These are phyloP conservation scores for Zhengitettix transpicula DNA, from an alignment of 2,888 invertebrate genomes.

Conservation along the genomic window DNA sequence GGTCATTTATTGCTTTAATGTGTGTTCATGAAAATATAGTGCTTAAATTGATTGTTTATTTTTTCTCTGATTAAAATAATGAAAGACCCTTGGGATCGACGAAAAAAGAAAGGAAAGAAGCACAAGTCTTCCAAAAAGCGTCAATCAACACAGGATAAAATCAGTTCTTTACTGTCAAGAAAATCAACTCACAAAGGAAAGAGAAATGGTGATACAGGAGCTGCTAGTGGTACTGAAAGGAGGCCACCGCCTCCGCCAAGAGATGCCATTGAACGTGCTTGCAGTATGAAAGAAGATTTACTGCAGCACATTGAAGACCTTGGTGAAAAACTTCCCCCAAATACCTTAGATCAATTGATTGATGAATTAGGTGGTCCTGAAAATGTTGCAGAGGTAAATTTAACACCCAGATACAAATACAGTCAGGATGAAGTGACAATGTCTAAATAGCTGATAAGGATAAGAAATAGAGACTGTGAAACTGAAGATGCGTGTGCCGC, in stretches of 20 bases:
- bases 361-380: conserved; percentile 96
- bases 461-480: too few relatives aligned
- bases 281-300: conserved; percentile 84
- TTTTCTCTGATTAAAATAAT: too few relatives aligned
- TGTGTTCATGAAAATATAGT: too few relatives aligned
- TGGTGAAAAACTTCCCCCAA: conserved; percentile 80
- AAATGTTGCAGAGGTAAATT: conserved; percentile 76
- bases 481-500: too few relatives aligned
- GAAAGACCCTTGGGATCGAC: conserved; percentile 64
- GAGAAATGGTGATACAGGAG: conserved; percentile 7
- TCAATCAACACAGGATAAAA: conserved; percentile 60
- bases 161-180: conserved; percentile 45
- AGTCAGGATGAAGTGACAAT: not conserved
- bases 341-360: conserved; percentile 94
- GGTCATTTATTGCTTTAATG: too few relatives aligned
- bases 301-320: conserved; percentile 69
- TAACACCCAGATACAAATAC: too few relatives aligned
- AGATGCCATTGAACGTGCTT: conserved; percentile 76
- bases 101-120: conserved; percentile 46
- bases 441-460: too few relatives aligned
- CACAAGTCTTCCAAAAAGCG: conserved; percentile 40
- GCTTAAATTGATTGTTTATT: too few relatives aligned
- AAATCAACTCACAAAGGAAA: conserved; percentile 21
- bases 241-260: conserved; percentile 41
- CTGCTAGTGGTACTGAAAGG: not conserved